Evolutionary conservation across 1,140 invertebrate species (phyloP), one percentile per base, ranked within the genome.

Genomic region (Venturia canescens): DNA sequence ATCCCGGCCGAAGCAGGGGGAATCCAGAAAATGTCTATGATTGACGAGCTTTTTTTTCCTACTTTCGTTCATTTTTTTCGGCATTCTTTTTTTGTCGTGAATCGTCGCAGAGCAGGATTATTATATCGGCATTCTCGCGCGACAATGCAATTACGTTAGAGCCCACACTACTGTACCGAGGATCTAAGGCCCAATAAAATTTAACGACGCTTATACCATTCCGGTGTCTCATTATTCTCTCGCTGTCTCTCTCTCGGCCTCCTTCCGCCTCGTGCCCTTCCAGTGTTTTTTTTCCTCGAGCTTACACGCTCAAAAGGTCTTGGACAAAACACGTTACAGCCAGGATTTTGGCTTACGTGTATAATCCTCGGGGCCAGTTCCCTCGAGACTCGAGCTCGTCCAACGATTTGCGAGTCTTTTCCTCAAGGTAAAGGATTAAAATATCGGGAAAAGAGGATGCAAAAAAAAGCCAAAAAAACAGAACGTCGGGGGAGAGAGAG

Each of bases 151-250:
- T 79, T 82, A 79, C 80, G 80, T 79, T 82, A 79, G 38, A 79
- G 38, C 31, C 80, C 67, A 84, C 81, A n/a, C n/a, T n/a, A n/a
- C 82, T 50, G 60, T 50, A 23, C 15, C 11, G 72, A 84, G 63
- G 83, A 83, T 83, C 34, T 48, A 29, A 69, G 71, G n/a, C 71
- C 50, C 82, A 84, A 81, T 84, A 84, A 84, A 86, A 83, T 84
- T 84, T 84, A 77, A 66, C 69, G 53, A 60, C 38, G 31, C 34
- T 67, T 57, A 15, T 74, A 69, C 78, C 67, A 21, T 26, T 50
- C 18, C 72, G 27, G 26, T 69, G 70, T 23, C 70, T 63, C 57
- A 38, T 13, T 78, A n/a, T 23, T n/a, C 66, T 69, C n/a, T 60
- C 27, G 9, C 21, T 60, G 23, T 23, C 74, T 48, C 16, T 7